phyloP scores from a whole-genome alignment of 2,797 vertebrate species.

The Sphenodon punctatus region DNA sequence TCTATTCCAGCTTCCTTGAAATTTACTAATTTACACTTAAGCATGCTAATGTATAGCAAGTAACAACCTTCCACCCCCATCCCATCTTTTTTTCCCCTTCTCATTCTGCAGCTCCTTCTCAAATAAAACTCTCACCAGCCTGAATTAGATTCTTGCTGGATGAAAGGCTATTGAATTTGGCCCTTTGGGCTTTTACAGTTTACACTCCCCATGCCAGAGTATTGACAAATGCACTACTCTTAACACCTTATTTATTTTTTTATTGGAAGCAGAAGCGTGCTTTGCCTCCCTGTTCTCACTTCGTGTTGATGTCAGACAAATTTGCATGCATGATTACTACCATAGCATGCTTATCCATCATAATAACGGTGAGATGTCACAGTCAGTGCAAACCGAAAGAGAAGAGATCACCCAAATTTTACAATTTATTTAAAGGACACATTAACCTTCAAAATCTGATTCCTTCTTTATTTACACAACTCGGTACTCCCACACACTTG shows the following conservation, averaged over 20 bases:
- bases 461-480: conserved; percentile 48
- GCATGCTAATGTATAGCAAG: conserved; percentile 16
- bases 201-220: neutral
- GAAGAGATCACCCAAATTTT: conserved; percentile 16
- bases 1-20: too few species aligned
- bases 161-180: neutral
- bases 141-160: neutral
- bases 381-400: neutral
- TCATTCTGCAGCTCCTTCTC: conserved; percentile 35
- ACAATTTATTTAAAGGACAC: conserved; percentile 26
- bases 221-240: conserved; percentile 29
- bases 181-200: conserved; percentile 9
- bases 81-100: conserved; percentile 14
- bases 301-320: conserved; percentile 48
- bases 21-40: conserved; percentile 28
- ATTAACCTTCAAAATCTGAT: conserved; percentile 40
- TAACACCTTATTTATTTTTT: conserved; percentile 31
- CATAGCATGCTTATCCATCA: conserved; percentile 49
- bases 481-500: neutral
- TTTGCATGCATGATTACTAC: conserved; percentile 59
- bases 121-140: neutral
- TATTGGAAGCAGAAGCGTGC: conserved; percentile 13
- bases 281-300: conserved; percentile 22
- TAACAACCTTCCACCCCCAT: conserved; percentile 39
- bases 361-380: conserved; percentile 14